phyloP scores from a whole-genome alignment of 2,888 invertebrate species.

The Dryococelus australis region DNA sequence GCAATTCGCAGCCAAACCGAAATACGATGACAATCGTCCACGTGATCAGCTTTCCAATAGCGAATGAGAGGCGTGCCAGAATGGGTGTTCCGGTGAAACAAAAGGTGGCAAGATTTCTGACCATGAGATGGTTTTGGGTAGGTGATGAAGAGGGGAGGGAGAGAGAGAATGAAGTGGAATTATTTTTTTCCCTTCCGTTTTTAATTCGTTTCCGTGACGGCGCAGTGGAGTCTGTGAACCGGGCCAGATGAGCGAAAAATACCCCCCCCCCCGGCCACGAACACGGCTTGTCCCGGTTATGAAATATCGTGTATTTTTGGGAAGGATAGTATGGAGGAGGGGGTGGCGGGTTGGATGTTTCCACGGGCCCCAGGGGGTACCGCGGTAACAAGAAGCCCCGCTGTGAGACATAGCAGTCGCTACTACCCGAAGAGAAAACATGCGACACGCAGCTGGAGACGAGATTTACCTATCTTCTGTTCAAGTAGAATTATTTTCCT shows the following conservation, averaged over 20 bases:
- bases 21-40: no score
- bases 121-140: no score
- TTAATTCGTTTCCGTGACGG: not conserved
- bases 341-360: not conserved
- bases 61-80: no score
- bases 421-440: slow-evolving; percentile 11
- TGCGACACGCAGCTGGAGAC: not conserved
- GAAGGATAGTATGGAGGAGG: not conserved
- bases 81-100: no score
- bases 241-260: slow-evolving; percentile 23
- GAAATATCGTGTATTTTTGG: slow-evolving; percentile 29
- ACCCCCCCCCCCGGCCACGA: no score
- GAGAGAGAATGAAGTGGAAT: not conserved
- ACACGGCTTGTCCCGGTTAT: slow-evolving; percentile 11
- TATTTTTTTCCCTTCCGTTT: not conserved
- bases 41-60: no score
- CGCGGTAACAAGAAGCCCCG: slow-evolving; percentile 18
- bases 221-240: slow-evolving; percentile 2
- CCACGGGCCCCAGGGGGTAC: not conserved
- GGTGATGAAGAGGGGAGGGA: not conserved
- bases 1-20: no score
- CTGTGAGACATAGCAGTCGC: not conserved
- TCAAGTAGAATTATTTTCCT: no score
- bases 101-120: no score
- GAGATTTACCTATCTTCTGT: no score